phyloP scores from a whole-genome alignment of 1,140 invertebrate genomes.

The Heliconius nattereri region DNA sequence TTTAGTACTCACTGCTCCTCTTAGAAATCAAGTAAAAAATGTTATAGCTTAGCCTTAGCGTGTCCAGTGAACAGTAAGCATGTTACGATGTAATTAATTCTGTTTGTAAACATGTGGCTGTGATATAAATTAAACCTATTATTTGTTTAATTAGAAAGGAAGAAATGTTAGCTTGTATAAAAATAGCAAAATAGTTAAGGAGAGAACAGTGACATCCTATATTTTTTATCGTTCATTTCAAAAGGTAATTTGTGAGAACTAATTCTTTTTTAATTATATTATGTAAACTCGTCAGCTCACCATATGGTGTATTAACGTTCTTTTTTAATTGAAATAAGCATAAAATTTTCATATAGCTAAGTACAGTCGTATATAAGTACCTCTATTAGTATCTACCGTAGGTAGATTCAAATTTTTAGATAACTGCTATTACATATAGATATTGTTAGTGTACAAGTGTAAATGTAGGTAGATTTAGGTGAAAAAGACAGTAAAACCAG shows the following conservation, averaged over 20 bases:
- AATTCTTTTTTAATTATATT: not conserved
- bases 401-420: no score
- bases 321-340: not conserved
- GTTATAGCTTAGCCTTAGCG: not conserved
- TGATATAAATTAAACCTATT: conserved; percentile 58
- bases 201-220: not conserved
- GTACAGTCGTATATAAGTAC: no score
- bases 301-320: not conserved
- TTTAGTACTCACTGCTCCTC: not conserved
- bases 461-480: no score
- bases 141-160: conserved; percentile 62
- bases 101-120: conserved; percentile 64
- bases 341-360: not conserved
- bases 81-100: conserved; percentile 62
- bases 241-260: not conserved
- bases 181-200: conserved; percentile 18
- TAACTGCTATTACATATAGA: no score
- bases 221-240: not conserved
- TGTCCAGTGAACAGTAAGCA: conserved; percentile 17
- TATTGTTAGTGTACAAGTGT: no score
- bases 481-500: no score
- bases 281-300: not conserved
- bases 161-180: conserved; percentile 19
- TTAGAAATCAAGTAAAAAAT: not conserved
- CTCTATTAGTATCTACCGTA: no score